Base-by-base conservation (phyloP, 2,797 vertebrate genomes). In the Loris lydekkerianus region DNA sequence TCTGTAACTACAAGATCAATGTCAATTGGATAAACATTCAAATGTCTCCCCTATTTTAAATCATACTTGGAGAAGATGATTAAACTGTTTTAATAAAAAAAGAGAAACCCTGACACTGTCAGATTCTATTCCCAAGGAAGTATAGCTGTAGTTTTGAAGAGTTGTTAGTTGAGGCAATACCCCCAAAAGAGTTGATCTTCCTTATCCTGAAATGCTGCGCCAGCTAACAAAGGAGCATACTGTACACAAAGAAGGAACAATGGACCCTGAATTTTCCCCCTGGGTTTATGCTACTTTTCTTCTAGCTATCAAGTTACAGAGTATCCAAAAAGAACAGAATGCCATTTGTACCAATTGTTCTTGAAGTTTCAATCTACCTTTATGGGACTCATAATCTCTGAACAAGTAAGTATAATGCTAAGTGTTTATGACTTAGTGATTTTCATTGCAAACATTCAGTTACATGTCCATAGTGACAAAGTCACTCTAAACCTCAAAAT, bases 301-400 rank as follows among this genome's bases (percentile, higher is more conserved):
- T 40, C 34, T 87, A 78, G 49, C 89, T 94, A 69, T 97, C 91
- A 83, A 34, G 63, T 85, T 91, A 63, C 92, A 49, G 73, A 78
- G n/a, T 63, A 31, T 92, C 94, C 96, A 58, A 40, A 85, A 73
- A 82, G 95, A 91, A 92, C 34, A 31, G 27, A 72, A 83, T 25
- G 43, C 10, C 70, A 70, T 46, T 34, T 58, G 61, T 17, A 11
- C 81, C 76, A 46, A 46, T 65, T 80, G 58, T 61, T 80, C 83
- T 63, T 18, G 9, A 9, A 63, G 60, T 82, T 88, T 82, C 65
- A 53, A 1, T 37, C 60, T 25, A 69, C 86, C 75, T 86, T 29
- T 25, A 25, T 14, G 20, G 40, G 37, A 34, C 37, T 85, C n/a
- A 14, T 9, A 56, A 31, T 91, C 88, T 89, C 75, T 63, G 60